These are phyloP conservation scores for Nannospalax galili DNA, from an alignment of 2,113 vertebrate genomes.

Conservation along the genomic window DNA sequence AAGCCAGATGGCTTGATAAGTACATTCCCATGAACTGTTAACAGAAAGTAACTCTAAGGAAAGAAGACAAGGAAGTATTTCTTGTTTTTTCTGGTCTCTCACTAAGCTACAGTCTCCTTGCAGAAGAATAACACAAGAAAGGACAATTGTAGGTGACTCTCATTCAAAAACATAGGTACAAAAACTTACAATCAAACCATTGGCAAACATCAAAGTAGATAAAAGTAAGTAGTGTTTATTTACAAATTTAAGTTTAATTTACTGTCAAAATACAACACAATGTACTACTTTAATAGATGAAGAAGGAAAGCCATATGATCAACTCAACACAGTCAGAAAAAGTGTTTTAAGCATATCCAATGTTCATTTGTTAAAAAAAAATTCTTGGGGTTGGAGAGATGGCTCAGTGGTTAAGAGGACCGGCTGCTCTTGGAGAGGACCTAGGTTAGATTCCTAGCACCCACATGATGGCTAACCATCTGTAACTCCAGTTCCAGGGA, in stretches of 20 bases:
- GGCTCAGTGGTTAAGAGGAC: no score
- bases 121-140: not conserved
- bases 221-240: not conserved
- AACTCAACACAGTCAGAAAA: conserved; percentile 14
- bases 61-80: not conserved
- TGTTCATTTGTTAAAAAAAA: not conserved
- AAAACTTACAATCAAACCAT: not conserved
- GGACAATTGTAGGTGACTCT: not conserved
- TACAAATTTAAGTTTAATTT: not conserved
- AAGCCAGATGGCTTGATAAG: not conserved
- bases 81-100: not conserved
- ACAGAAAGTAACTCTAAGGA: not conserved
- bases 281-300: not conserved
- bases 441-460: no score
- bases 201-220: not conserved
- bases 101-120: not conserved
- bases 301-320: not conserved
- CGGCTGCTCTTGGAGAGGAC: no score
- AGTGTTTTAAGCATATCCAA: not conserved
- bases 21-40: not conserved
- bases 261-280: not conserved
- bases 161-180: not conserved
- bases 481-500: no score
- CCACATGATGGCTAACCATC: no score
- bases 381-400: no score